Evolutionary conservation across 2,113 vertebrate genomes (phyloP).

Genomic region (Phalacrocorax pelagicus): DNA sequence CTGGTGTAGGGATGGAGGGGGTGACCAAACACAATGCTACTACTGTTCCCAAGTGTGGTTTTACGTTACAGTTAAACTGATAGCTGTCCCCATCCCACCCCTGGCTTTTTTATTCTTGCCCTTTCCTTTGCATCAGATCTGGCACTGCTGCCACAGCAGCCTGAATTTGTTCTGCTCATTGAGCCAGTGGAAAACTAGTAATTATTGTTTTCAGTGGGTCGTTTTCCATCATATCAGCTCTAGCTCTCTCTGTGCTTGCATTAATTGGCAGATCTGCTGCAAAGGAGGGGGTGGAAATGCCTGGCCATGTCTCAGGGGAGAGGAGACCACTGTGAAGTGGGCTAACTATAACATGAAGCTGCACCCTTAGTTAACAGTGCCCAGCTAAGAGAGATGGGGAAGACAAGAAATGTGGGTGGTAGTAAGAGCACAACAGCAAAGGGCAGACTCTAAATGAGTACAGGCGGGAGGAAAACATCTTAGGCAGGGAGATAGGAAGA

Average conservation of each 20-base stretch:
- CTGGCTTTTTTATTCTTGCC: background rate
- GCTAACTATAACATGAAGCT: background rate
- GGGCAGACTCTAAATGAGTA: background rate
- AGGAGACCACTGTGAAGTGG: background rate
- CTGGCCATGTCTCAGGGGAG: background rate
- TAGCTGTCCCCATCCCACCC: background rate
- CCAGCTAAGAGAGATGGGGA: background rate
- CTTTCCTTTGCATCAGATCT: background rate
- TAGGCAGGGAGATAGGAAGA: background rate
- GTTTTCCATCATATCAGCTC: background rate
- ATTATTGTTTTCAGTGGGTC: background rate
- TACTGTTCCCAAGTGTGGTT: background rate
- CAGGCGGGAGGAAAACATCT: background rate
- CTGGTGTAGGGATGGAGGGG: background rate
- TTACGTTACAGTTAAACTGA: background rate
- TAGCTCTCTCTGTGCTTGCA: background rate
- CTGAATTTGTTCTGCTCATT: background rate
- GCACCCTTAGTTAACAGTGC: background rate
- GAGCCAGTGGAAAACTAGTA: background rate
- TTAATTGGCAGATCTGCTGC: background rate
- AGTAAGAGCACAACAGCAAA: background rate
- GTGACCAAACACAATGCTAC: background rate
- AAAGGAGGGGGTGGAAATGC: background rate
- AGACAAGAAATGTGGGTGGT: accelerated
- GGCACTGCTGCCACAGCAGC: background rate